Percentiles rank a stretch among this genome's conserved stretches.
Conservation (phyloP, 2,888 invertebrate species). For the Heliconius ethilla region DNA sequence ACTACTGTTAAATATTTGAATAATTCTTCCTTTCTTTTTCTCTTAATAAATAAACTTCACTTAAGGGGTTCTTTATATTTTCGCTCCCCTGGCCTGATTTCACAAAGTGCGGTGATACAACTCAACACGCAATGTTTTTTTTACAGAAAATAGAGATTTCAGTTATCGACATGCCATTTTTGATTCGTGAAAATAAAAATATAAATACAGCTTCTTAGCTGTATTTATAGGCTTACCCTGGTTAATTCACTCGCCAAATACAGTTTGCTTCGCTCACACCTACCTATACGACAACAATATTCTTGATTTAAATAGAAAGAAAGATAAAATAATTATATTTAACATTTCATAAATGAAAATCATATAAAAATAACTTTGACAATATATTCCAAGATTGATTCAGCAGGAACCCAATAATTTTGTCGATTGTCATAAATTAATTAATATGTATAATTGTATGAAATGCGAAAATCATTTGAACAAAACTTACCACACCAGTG, state of each 20-base stretch:
- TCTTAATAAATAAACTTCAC: not conserved
- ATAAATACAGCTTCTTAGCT: no score
- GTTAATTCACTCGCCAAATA: no score
- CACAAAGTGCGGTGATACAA: not conserved
- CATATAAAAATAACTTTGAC: not conserved
- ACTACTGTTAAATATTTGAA: not conserved
- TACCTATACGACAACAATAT: no score
- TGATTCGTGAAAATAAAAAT: no score
- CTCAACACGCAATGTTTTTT: not conserved
- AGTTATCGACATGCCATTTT: no score
- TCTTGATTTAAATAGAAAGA: not conserved
- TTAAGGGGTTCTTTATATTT: not conserved
- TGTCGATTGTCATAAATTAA: slow-evolving; percentile 21
- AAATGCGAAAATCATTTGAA: slow-evolving; percentile 33
- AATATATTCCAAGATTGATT: slow-evolving; percentile 5
- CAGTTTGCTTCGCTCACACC: no score
- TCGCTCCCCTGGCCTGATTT: not conserved
- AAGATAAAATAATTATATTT: not conserved
- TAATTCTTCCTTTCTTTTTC: not conserved
- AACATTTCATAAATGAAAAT: not conserved
- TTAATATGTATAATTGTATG: slow-evolving; percentile 32
- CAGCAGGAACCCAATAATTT: slow-evolving; percentile 22
- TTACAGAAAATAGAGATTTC: not conserved
- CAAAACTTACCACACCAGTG: slow-evolving; percentile 32
- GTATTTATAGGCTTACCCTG: no score